Evolutionary conservation across 35 echinoderm and acorn worm genomes (phyloP).

Genomic region (Ophiothrix spiculata): DNA sequence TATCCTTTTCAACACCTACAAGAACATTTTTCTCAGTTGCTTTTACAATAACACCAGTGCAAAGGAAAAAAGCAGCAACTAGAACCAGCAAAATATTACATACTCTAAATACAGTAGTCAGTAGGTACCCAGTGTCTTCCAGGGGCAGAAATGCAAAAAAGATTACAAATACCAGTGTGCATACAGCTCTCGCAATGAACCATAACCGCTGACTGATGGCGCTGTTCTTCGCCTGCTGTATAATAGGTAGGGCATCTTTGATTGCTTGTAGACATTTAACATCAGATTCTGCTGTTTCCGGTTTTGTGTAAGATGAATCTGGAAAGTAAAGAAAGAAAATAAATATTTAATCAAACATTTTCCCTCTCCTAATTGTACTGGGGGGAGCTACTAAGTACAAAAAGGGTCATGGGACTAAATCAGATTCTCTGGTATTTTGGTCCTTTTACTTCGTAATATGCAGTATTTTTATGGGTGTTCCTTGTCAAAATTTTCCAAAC

Average conservation of each 20-base stretch:
- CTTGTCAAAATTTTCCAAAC: too few relatives aligned
- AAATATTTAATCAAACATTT: too few relatives aligned
- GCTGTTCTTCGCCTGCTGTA: neutral
- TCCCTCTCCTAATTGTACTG: too few relatives aligned
- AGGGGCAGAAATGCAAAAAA: neutral
- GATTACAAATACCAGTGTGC: neutral
- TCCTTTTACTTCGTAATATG: too few relatives aligned
- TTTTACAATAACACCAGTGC: neutral
- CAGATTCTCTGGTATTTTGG: too few relatives aligned
- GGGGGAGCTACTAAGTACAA: too few relatives aligned
- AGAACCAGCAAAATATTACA: neutral
- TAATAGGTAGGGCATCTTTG: neutral
- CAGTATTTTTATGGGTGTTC: too few relatives aligned
- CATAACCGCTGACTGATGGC: neutral
- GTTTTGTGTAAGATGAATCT: too few relatives aligned
- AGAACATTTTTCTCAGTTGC: neutral
- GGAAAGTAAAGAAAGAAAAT: too few relatives aligned
- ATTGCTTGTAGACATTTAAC: neutral
- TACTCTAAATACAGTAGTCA: neutral
- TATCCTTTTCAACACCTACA: neutral
- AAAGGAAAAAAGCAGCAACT: neutral
- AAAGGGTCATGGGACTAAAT: too few relatives aligned
- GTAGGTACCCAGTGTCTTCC: neutral
- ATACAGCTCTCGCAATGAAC: neutral
- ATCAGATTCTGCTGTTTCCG: too few relatives aligned